These are phyloP conservation scores for Gymnogyps californianus DNA, from an alignment of 2,113 vertebrate genomes.

Conservation along the genomic window DNA sequence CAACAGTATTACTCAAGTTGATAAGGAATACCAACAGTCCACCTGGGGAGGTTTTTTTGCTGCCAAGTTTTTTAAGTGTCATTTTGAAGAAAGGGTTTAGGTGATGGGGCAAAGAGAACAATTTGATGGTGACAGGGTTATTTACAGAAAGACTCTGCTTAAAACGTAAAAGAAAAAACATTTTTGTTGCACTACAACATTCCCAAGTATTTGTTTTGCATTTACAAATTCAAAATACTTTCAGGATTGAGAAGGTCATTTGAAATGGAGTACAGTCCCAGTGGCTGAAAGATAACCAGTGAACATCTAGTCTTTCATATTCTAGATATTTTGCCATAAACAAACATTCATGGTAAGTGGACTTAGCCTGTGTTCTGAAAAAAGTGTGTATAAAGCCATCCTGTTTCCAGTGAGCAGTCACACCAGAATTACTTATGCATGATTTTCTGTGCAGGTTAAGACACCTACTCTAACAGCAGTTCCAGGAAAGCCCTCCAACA, in stretches of 20 bases:
- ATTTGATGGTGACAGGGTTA: neutral
- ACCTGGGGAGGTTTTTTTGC: neutral
- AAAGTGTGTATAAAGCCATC: neutral
- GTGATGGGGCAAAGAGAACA: neutral
- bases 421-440: neutral
- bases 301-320: neutral
- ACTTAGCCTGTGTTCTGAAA: neutral
- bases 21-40: neutral
- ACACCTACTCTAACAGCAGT: neutral
- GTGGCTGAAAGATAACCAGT: neutral
- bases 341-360: neutral
- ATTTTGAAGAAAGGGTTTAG: neutral
- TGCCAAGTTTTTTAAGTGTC: neutral
- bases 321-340: neutral
- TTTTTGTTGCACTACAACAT: neutral
- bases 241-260: neutral
- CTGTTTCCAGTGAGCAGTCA: neutral
- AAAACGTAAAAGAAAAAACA: neutral
- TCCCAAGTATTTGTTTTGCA: neutral
- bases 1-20: neutral
- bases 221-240: neutral
- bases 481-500: neutral
- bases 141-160: neutral
- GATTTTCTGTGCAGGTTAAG: neutral
- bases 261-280: neutral